Base-by-base conservation (phyloP, 2,797 vertebrate genomes). In the Megaceryle alcyon region DNA sequence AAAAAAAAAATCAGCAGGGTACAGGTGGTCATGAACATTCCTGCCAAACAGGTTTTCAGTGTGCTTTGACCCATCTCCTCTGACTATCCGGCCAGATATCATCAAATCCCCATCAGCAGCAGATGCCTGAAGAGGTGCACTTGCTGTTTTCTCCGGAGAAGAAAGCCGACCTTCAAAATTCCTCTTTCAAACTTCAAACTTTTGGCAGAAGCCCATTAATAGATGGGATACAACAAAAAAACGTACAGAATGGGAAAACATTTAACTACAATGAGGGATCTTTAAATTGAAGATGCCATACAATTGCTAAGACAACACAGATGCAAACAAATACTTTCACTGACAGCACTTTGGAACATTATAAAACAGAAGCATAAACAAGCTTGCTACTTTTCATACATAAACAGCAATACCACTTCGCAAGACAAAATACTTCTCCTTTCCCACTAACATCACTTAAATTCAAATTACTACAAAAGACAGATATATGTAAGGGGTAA, bases 61-160 rank as follows among this genome's bases (percentile, higher is more conserved):
- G 28, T 51, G 82, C 5, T 16, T 69, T 88, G 94, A 94, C 79
- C 69, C 59, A 81, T 85, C 91, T 92, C 44, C 56, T 94, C 61
- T 12, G n/a, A 94, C 72, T 82, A 68, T 65, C 60, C 1, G 0
- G 78, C 46, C 56, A 65, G 71, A 44, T 65, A 85, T 9, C 84
- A 90, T 60, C 90, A 82, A 94, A 89, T 57, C 82, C 88, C 53
- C 75, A 57, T 14, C 23, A 77, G 86, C 81, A 91, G 87, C 84
- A 82, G 60, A 75, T 81, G 76, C 89, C 94, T 78, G 41, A 70
- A 94, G 71, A 95, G 37, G 26, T 61, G 60, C 71, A 49, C 89
- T 92, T 80, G 90, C 88, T 90, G 83, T 43, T 85, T 94, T 86
- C 86, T 79, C 83, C 26, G 54, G 54, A 92, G 69, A 85, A 90